phyloP scores from a whole-genome alignment of 2,113 vertebrate species.

The Motacilla tschutschensis region DNA sequence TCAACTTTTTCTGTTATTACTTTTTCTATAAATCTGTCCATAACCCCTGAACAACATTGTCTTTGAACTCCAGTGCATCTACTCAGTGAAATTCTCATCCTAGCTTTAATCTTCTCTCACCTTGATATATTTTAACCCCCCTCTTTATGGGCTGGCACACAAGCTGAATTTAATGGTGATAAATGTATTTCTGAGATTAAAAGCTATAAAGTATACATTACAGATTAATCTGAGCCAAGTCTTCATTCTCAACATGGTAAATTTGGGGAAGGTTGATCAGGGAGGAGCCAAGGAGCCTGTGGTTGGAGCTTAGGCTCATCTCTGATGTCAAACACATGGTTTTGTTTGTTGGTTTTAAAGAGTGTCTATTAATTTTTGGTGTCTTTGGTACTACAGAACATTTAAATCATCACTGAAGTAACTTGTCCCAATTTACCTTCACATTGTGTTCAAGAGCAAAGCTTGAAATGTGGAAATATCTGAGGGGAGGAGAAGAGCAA shows the following conservation, averaged over 20 bases:
- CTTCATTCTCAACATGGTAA: background rate
- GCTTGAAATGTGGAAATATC: background rate
- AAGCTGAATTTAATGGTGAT: constrained; percentile 32
- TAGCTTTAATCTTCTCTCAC: constrained; percentile 30
- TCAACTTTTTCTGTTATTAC: constrained; percentile 24
- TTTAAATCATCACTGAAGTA: background rate
- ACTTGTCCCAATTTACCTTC: background rate
- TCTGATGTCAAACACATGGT: background rate
- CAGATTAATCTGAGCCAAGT: background rate
- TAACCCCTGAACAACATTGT: background rate
- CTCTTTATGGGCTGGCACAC: background rate
- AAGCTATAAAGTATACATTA: background rate
- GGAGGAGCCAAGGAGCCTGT: background rate
- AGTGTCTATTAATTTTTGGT: background rate
- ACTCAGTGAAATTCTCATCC: background rate
- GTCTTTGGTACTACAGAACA: background rate
- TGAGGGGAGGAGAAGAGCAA: background rate
- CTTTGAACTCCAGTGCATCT: background rate
- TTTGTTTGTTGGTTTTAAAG: background rate
- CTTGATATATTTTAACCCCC: constrained; percentile 15
- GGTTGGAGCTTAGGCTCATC: background rate
- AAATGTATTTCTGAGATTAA: constrained; percentile 13
- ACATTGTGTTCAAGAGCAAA: background rate
- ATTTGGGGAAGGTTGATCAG: background rate
- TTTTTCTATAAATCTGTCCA: constrained; percentile 2